Evolutionary conservation across 2,797 vertebrate species (phyloP).

Genomic region (Danio albolineatus): DNA sequence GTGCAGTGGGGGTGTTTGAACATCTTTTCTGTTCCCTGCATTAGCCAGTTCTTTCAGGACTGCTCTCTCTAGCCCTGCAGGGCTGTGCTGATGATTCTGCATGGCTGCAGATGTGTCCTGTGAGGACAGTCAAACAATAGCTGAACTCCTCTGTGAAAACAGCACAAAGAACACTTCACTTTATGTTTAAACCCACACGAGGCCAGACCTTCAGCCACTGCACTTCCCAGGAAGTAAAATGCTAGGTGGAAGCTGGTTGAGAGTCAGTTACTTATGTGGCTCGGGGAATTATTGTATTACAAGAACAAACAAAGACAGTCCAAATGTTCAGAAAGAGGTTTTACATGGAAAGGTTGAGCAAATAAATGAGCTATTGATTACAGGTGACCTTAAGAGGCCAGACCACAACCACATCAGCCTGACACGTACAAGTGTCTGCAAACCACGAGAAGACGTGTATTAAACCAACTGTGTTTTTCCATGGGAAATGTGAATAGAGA

Average conservation of each 20-base stretch:
- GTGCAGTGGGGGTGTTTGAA: neutral
- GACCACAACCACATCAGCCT: slow-evolving; percentile 6
- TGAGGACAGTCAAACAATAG: slow-evolving; percentile 6
- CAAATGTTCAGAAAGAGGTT: slow-evolving; percentile 13
- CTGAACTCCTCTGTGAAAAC: slow-evolving; percentile 2
- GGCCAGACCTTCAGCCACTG: neutral
- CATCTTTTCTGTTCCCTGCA: slow-evolving; percentile 12
- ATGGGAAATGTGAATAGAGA: neutral
- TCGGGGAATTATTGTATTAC: slow-evolving; percentile 5
- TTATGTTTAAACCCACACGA: slow-evolving; percentile 20
- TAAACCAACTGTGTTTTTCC: neutral
- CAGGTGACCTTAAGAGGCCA: slow-evolving; percentile 45
- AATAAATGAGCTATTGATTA: slow-evolving; percentile 52
- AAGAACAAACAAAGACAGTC: neutral
- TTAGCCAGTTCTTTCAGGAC: slow-evolving; percentile 23
- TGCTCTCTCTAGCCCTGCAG: slow-evolving; percentile 1
- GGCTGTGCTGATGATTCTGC: slow-evolving; percentile 27
- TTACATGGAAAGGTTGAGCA: neutral
- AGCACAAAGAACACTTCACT: neutral
- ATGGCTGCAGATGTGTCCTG: slow-evolving; percentile 18
- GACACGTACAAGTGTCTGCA: neutral
- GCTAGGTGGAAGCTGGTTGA: neutral
- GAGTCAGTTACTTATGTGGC: slow-evolving; percentile 20
- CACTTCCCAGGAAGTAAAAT: neutral
- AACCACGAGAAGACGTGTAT: neutral